Percentiles rank a stretch among this genome's conserved stretches.
These are phyloP conservation scores for Mandrillus leucophaeus DNA, from an alignment of 2,113 vertebrate species.

Conservation along the genomic window DNA sequence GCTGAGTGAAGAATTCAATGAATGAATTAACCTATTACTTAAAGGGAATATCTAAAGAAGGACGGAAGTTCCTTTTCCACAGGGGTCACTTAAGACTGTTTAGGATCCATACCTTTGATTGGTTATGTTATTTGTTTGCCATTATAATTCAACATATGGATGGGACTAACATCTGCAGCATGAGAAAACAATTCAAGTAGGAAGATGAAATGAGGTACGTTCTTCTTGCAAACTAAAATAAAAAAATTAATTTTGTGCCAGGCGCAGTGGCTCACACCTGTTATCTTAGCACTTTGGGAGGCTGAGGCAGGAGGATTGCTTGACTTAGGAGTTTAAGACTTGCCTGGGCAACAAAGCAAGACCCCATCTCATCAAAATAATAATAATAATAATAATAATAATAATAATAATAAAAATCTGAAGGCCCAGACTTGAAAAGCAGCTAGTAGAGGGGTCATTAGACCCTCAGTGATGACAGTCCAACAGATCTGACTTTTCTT, in stretches of 20 bases:
- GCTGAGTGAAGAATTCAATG: not conserved
- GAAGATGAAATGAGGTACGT: conserved; percentile 32
- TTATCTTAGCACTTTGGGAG: too few species aligned
- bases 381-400: too few species aligned
- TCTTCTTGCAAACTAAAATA: not conserved
- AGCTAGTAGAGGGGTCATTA: not conserved
- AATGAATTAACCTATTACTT: not conserved
- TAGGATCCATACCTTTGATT: not conserved
- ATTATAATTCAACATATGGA: not conserved
- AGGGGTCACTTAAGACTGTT: not conserved
- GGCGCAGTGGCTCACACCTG: too few species aligned
- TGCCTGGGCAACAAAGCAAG: too few species aligned
- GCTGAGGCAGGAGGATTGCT: too few species aligned
- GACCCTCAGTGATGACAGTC: not conserved
- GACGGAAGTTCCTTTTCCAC: not conserved
- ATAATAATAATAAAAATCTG: too few species aligned
- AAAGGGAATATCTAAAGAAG: not conserved
- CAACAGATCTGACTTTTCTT: conserved; percentile 13
- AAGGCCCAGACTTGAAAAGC: conserved; percentile 29
- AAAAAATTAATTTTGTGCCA: not conserved
- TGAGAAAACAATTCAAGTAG: not conserved
- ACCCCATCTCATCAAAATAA: too few species aligned
- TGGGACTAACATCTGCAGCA: not conserved
- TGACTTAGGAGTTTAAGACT: too few species aligned
- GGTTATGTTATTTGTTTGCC: not conserved